Base-by-base conservation (phyloP, 1,140 invertebrate species). In the Dreissena polymorpha region DNA sequence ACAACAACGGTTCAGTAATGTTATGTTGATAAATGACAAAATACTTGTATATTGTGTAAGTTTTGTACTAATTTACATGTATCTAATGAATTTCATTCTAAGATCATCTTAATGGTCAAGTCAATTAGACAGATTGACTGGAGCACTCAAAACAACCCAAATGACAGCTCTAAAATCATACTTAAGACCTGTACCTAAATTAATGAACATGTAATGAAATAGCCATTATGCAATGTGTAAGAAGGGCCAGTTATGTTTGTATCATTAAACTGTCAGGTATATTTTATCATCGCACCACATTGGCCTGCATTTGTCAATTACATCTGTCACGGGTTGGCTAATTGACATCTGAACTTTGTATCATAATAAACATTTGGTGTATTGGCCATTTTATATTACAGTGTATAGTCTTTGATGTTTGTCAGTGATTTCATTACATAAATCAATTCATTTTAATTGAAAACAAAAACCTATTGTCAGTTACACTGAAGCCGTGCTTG, bases 261-360 rank as follows among this genome's bases (percentile, higher is more conserved):
- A 29, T 39, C 25, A 69, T 69, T 21, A 69, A 69, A 63, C 21
- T 78, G 75, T 68, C 50, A 50, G n/a, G 55, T 60, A 29, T 53
- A 78, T 51, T 55, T 57, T 29, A 39, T 0, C 7, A 0, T 16
- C 29, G 75, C 25, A 78, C 75, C n/a, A 10, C 21, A 25, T 55
- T 78, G 75, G 75, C 75, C 75, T 78, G 63, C 75, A 78, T 10
- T 78, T 78, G 75, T 78, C 75, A 78, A 78, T 78, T 78, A 78
- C 75, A 51, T 13, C 65, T 78, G 75, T 78, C 75, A 78, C 18
- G 53, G 53, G 53, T 55, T 55, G 53, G 53, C 53, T 55, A 55
- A 55, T 12, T 12, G 53, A 55, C 12, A 55, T 12, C 53, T 55
- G 53, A 55, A 55, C 12, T 55, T 55, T 55, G 12, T 12, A 18